A percentile compares a stretch with the other conserved stretches of the same genome.
phyloP scores from a whole-genome alignment of 2,113 vertebrate genomes.

The Acrocephalus kingi region DNA sequence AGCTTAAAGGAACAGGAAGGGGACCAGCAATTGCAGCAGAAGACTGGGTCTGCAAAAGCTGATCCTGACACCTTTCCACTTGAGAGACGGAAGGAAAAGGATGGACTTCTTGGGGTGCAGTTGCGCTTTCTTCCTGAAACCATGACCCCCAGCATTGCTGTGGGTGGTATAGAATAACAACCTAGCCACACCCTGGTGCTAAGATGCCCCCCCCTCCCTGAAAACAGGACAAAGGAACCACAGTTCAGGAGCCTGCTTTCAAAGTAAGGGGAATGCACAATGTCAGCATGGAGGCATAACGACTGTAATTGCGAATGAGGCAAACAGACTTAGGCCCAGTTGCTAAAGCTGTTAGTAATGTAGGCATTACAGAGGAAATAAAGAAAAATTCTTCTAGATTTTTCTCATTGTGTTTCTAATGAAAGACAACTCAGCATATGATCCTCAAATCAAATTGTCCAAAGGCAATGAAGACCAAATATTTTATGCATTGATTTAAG shows the following conservation, averaged over 20 bases:
- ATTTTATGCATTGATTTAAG: background rate
- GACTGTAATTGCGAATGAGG: background rate
- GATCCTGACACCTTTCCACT: background rate
- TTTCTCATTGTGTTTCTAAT: background rate
- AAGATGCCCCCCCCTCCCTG: background rate
- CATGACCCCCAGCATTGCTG: background rate
- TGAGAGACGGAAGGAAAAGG: fast-evolving
- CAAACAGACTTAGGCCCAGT: background rate
- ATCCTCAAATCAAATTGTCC: background rate
- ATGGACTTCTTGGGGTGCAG: fast-evolving
- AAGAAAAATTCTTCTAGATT: background rate
- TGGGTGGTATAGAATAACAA: background rate
- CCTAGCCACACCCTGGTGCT: too few species aligned
- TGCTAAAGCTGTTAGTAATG: background rate
- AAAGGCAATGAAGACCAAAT: background rate
- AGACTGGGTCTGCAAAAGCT: background rate
- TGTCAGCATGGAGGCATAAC: background rate
- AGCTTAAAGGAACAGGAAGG: background rate
- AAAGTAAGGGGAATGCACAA: background rate
- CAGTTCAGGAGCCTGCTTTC: background rate
- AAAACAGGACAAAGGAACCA: background rate
- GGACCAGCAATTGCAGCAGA: fast-evolving
- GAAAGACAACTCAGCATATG: fast-evolving
- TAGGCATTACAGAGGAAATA: background rate
- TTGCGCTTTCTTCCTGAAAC: background rate